phyloP scores from a whole-genome alignment of 2,797 vertebrate genomes.

The Naso thynnoides region DNA sequence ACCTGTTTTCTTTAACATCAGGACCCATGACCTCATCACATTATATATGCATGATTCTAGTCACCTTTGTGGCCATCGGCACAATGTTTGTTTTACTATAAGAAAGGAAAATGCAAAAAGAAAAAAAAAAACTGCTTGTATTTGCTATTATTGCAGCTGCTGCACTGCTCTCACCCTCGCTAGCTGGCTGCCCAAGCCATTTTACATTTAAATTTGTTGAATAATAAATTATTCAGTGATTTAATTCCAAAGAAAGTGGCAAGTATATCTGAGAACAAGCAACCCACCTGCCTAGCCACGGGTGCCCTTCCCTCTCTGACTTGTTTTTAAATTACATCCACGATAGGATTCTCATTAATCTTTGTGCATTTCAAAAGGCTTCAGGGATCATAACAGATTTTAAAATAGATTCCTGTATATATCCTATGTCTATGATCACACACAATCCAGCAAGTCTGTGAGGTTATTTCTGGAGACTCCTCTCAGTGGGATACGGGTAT shows the following conservation, averaged over 20 bases:
- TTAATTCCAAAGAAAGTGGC: slow-evolving; percentile 68
- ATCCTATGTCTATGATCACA: slow-evolving; percentile 53
- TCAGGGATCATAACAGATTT: slow-evolving; percentile 32
- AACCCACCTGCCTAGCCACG: slow-evolving; percentile 45
- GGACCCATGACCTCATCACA: slow-evolving; percentile 26
- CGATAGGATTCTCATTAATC: slow-evolving; percentile 55
- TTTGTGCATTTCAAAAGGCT: slow-evolving; percentile 44
- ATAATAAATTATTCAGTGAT: slow-evolving; percentile 79
- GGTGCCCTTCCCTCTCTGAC: slow-evolving; percentile 30
- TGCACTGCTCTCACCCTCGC: not conserved
- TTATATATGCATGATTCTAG: slow-evolving; percentile 37
- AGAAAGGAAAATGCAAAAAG: not conserved
- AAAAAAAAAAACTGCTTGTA: not conserved
- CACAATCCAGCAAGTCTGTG: slow-evolving; percentile 19
- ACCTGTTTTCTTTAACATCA: slow-evolving; percentile 22
- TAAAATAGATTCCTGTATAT: slow-evolving; percentile 61
- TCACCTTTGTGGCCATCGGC: slow-evolving; percentile 20
- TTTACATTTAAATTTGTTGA: slow-evolving; percentile 71
- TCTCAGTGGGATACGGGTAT: slow-evolving; percentile 28
- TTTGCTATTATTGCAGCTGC: slow-evolving; percentile 43
- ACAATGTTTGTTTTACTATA: not conserved
- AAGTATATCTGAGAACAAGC: slow-evolving; percentile 55
- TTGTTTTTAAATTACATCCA: slow-evolving; percentile 60
- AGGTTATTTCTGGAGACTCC: slow-evolving; percentile 64
- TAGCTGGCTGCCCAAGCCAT: slow-evolving; percentile 46